Evolutionary conservation across 2,113 vertebrate genomes (phyloP), one percentile per base, ranked within the genome.

Genomic region (Spea bombifrons): DNA sequence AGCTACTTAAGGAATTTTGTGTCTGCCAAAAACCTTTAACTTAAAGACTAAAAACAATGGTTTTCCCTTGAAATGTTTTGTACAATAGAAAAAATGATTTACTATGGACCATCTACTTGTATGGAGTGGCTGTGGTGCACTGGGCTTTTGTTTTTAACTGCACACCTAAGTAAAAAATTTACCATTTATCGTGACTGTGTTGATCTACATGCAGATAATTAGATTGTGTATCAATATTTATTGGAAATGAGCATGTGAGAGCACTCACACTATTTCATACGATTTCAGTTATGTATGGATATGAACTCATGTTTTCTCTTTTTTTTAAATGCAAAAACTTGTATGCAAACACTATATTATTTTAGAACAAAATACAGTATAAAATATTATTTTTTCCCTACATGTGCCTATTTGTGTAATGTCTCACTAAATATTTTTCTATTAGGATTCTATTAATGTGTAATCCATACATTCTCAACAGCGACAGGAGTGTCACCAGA

Each of bases 351-450:
- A 10, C 12, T n/a, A 15, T 50, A 77, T 49, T 70, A 77, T 77
- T 77, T 70, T 70, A 49, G 15, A 63, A 59, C 66, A 70, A 70
- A 55, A 48, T 15, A 50, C 7, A 44, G n/a, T 48, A 70, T 13
- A 55, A 61, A 16, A 70, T 46, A 45, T 16, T 48, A 52, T 17
- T 68, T 76, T 76, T 69, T 9, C 15, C 30, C 47, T 15, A 57
- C 47, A 53, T 17, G 4, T 13, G 48, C 70, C 49, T 70, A 77
- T 53, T 44, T 77, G 12, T 46, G 47, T 59, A 70, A 44, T 77
- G 57, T 70, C 44, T 69, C 55, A 77, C 70, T 70, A 77, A 77
- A 70, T 77, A 71, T 63, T 77, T 77, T 46, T 46, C 61, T 69
- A 63, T 68, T 17, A 63, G 10, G 7, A 68, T 45, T 67, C 30